A percentile compares a stretch with the other conserved stretches of the same genome.
phyloP scores from a whole-genome alignment of 2,797 vertebrate species.

The Atherinosoma microstoma region DNA sequence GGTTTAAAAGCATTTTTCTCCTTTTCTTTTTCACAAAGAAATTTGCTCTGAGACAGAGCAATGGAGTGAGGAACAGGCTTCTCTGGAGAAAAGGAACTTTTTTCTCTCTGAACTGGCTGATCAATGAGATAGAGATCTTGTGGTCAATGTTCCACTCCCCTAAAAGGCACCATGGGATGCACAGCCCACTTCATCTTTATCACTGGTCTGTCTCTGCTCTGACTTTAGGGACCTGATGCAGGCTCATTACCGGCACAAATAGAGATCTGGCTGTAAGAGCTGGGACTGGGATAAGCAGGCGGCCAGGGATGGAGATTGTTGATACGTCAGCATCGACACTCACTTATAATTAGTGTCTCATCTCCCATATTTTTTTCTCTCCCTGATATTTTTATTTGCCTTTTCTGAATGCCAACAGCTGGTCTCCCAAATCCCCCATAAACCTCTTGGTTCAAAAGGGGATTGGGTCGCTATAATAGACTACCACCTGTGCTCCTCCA shows the following conservation, averaged over 20 bases:
- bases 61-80: slow-evolving; percentile 37
- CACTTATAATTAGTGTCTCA: slow-evolving; percentile 29
- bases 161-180: slow-evolving; percentile 75
- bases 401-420: slow-evolving; percentile 66
- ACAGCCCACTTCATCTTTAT: slow-evolving; percentile 75
- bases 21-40: slow-evolving; percentile 9
- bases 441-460: slow-evolving; percentile 60
- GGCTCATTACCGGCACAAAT: slow-evolving; percentile 74
- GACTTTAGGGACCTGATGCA: slow-evolving; percentile 63
- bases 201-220: slow-evolving; percentile 63
- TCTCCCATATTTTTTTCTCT: slow-evolving; percentile 20
- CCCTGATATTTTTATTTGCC: slow-evolving; percentile 26
- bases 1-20: slow-evolving; percentile 26
- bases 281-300: slow-evolving; percentile 40
- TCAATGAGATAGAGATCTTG: slow-evolving; percentile 79
- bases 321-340: slow-evolving; percentile 20
- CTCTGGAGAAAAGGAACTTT: slow-evolving; percentile 57
- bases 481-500: slow-evolving; percentile 65
- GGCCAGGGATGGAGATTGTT: slow-evolving; percentile 33
- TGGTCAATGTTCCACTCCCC: slow-evolving; percentile 78
- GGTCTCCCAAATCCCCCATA: slow-evolving; percentile 58
- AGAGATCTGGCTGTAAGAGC: slow-evolving; percentile 60
- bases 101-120: slow-evolving; percentile 63
- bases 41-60: slow-evolving; percentile 42
- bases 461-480: slow-evolving; percentile 69